Evolutionary conservation across 2,113 vertebrate genomes (phyloP).

Genomic region (Calidris pugnax): DNA sequence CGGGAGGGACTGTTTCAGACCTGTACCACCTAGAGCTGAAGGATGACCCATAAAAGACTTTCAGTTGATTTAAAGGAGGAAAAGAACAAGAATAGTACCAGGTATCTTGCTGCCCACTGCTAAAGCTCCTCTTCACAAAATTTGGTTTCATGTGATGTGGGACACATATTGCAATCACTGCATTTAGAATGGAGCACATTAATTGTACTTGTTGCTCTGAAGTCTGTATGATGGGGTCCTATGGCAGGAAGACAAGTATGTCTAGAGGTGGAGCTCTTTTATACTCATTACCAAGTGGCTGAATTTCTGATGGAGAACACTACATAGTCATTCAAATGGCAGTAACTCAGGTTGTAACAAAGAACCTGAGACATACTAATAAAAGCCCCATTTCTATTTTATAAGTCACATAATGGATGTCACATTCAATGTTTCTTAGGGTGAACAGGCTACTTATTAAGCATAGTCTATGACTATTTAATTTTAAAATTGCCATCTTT

Average conservation of each 20-base stretch:
- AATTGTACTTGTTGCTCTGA: not conserved
- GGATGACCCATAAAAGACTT: not conserved
- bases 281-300: not conserved
- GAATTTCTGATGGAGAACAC: conserved; percentile 45
- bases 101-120: not conserved
- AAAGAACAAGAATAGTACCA: not conserved
- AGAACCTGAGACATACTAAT: conserved; percentile 35
- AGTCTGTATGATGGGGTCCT: not conserved
- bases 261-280: not conserved
- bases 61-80: not conserved
- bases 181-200: not conserved
- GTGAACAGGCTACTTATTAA: conserved; percentile 36
- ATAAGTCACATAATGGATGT: conserved; percentile 32
- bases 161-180: not conserved
- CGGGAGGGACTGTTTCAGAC: not conserved
- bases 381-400: conserved; percentile 54
- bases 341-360: conserved; percentile 28
- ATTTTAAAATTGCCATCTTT: conserved; percentile 47
- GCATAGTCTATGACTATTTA: conserved; percentile 40
- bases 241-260: not conserved
- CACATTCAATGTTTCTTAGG: conserved; percentile 32
- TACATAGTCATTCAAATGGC: conserved; percentile 36
- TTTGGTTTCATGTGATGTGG: not conserved
- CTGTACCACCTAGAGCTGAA: not conserved
- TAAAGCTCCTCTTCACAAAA: not conserved